Conservation (phyloP, 2,113 vertebrate species). For the Pristiophorus japonicus region DNA sequence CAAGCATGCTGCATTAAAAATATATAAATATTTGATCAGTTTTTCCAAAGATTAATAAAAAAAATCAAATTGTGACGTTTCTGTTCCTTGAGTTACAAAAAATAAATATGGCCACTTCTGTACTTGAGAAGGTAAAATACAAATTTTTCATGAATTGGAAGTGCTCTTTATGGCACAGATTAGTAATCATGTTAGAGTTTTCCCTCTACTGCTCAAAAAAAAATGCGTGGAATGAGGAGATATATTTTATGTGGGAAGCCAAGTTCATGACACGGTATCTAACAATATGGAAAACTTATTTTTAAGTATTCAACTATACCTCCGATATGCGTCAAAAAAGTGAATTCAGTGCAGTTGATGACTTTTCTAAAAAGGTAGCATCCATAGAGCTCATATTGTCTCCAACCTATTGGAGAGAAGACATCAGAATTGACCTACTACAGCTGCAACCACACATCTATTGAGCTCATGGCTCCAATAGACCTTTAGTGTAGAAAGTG, state of each 20-base stretch:
- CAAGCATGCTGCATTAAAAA: background rate
- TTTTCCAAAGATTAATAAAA: slow-evolving; percentile 24
- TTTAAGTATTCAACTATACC: background rate
- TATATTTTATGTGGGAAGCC: background rate
- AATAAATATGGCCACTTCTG: background rate
- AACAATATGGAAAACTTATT: background rate
- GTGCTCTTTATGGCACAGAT: background rate
- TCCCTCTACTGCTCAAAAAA: background rate
- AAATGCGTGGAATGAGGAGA: background rate
- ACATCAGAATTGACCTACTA: background rate
- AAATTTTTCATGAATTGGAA: background rate
- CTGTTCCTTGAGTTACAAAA: background rate
- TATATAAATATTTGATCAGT: background rate
- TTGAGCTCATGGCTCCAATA: too few relatives aligned
- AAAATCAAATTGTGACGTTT: background rate
- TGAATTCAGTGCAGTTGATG: background rate
- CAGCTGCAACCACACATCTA: too few relatives aligned
- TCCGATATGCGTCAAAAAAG: background rate
- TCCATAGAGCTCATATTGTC: background rate
- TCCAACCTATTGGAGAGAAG: background rate
- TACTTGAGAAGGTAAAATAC: background rate
- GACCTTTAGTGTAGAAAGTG: too few relatives aligned
- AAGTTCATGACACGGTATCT: background rate
- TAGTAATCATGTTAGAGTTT: background rate
- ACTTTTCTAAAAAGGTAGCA: background rate